phyloP scores from a whole-genome alignment of 2,113 vertebrate species.

The Cinclus mexicanus region DNA sequence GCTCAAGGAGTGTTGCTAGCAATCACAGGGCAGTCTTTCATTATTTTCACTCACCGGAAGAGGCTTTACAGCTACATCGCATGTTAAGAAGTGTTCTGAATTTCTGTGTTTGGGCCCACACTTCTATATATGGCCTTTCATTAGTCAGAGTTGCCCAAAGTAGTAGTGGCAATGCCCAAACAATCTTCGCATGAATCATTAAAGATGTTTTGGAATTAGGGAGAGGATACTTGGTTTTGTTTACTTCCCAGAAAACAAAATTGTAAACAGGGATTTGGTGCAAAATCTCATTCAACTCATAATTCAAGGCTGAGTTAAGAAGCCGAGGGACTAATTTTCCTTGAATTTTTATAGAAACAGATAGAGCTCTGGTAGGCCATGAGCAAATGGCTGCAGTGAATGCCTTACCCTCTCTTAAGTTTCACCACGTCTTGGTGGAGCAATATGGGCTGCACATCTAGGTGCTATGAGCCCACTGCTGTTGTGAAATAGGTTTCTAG shows the following conservation, averaged over 20 bases:
- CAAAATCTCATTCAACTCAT: neutral
- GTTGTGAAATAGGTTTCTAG: neutral
- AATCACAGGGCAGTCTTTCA: neutral
- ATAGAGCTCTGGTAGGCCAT: neutral
- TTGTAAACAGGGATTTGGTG: neutral
- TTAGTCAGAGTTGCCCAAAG: neutral
- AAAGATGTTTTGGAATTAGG: neutral
- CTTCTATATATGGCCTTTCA: neutral
- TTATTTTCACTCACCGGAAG: neutral
- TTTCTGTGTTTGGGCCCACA: neutral
- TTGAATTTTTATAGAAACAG: neutral
- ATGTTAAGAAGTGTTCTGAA: neutral
- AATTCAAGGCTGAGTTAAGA: neutral
- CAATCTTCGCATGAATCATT: neutral
- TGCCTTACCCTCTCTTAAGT: neutral
- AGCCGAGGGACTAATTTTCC: neutral
- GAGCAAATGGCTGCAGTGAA: neutral
- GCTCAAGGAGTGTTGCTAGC: neutral
- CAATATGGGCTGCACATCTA: neutral
- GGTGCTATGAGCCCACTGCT: neutral
- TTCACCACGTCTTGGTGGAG: neutral
- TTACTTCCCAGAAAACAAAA: neutral
- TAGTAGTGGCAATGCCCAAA: neutral
- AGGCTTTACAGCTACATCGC: neutral
- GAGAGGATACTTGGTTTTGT: neutral